Conservation (phyloP, 2,888 invertebrate species). For the Lycophotia porphyrea region DNA sequence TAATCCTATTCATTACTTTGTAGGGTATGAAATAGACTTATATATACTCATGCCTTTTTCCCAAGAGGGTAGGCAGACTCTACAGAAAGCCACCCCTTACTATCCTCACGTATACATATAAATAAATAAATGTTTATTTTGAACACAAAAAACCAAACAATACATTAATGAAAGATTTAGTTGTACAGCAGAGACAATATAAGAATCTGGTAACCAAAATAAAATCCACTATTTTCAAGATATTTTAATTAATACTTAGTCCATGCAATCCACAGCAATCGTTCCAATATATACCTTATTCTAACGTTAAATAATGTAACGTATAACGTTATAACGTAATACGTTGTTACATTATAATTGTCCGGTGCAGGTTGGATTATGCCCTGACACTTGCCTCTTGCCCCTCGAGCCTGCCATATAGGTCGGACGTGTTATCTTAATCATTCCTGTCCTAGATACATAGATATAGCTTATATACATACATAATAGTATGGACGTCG, state of each 20-base stretch:
- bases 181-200: too few species aligned
- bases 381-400: conserved; percentile 47
- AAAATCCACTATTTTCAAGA: not conserved
- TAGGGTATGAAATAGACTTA: not conserved
- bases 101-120: not conserved
- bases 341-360: conserved; percentile 27
- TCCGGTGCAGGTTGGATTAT: conserved; percentile 32
- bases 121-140: too few species aligned
- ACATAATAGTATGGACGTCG: not conserved
- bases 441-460: conserved; percentile 33
- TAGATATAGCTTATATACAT: conserved; percentile 10
- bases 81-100: not conserved
- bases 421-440: conserved; percentile 49
- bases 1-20: not conserved
- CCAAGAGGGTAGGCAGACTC: not conserved
- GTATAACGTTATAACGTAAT: too few species aligned
- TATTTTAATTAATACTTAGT: not conserved
- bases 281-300: not conserved
- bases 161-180: too few species aligned
- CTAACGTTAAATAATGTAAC: too few species aligned
- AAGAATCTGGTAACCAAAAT: too few species aligned
- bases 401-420: conserved; percentile 53
- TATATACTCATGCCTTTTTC: not conserved
- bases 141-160: too few species aligned
- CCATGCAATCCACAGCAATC: not conserved